Evolutionary conservation across 1,140 invertebrate genomes (phyloP), one percentile per base, ranked within the genome.

Genomic region (Lucilia cuprina): DNA sequence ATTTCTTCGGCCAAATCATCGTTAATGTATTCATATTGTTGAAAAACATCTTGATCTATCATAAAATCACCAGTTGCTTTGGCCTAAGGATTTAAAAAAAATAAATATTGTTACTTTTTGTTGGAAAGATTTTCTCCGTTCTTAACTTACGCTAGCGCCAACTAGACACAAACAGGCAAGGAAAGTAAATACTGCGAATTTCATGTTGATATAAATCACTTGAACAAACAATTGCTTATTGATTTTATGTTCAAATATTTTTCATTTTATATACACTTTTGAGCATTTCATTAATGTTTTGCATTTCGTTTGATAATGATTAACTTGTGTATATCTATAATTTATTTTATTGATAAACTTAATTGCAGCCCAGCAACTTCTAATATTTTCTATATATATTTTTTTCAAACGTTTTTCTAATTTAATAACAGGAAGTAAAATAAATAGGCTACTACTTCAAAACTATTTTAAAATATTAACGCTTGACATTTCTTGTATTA

Each of bases 191-290:
- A 34, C 25, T 19, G 19, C 12, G 19, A 82, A 7, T 60, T 82
- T 82, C 80, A 82, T 82, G n/a, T 82, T 82, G 55, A n/a, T 14
- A n/a, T 78, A 47, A 78, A 78, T 8, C 41, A 41, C 75, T 41
- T 7, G 55, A 14, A 78, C 41, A 19, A 25, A 74, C 12, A 41
- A 78, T n/a, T 41, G 75, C 41, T 10, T 41, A 41, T 7, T 60
- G 41, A 41, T 10, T 41, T 41, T 41, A 8, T 8, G 41, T 2
- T 41, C 7, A 41, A 41, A 41, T 41, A 41, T 8, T 41, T n/a
- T 41, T 41, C 41, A 41, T 3, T 41, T 41, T 41, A 41, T 41
- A 41, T 41, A 41, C 41, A n/a, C 7, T 10, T 10, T 10, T 41
- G 41, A 8, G 0, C 10, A 41, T 2, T n/a, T n/a, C n/a, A n/a